Base-by-base conservation (phyloP, 2,888 invertebrate genomes). In the Furcula furcula region DNA sequence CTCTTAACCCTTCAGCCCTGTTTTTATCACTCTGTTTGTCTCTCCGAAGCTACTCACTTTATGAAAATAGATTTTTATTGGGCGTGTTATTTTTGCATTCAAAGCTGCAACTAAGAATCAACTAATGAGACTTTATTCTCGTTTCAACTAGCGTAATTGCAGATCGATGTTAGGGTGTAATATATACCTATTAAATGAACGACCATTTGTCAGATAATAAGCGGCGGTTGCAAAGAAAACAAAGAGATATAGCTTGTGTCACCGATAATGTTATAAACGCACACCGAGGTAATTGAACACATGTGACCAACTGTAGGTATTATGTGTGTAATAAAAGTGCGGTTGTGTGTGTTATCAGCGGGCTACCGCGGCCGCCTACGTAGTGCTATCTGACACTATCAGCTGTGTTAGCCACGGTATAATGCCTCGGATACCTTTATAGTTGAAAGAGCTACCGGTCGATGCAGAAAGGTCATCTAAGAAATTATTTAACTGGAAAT, bases 191-290 rank as follows among this genome's bases (percentile, higher is more conserved):
- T 73, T 69, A 72, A 72, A 76, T 75, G 67, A 77, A 70, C 63
- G 64, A 41, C 57, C 64, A 74, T 67, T 70, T 65, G 65, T 57
- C 65, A 74, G 69, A 78, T 73, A 79, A 65, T 60, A 55, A 55
- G 61, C 56, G 65, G 64, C 63, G 51, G 65, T 68, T 65, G 69
- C 64, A 68, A 75, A 77, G 73, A 79, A 80, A 82, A 83, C 77
- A 83, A 76, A 78, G 73, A 78, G 63, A 72, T 76, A 74, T 55
- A 45, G 50, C 57, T 59, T 62, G 67, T 70, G 66, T 69, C 59
- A 63, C 47, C 49, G 60, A 65, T 62, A 55, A 44, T 44, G 38
- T 46, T 55, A 46, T 35, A 43, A 3, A 11, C 31, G 40, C 37
- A 50, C 48, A 49, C 42, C n/a, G n/a, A n/a, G n/a, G n/a, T n/a